Evolutionary conservation across 1,140 invertebrate species (phyloP).

Genomic region (Trichogramma pretiosum): DNA sequence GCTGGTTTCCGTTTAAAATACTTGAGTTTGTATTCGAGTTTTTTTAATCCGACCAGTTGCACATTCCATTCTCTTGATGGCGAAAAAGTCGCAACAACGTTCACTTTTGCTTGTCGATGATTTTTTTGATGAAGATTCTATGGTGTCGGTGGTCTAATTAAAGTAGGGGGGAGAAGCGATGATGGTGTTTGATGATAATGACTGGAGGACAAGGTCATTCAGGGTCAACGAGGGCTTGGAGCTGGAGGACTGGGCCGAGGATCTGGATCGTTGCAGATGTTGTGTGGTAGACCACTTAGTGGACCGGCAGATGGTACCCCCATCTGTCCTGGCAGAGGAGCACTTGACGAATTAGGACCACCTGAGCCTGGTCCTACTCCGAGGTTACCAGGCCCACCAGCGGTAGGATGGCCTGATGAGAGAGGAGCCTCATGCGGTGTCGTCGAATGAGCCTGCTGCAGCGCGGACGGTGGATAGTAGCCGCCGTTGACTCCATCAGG

Average conservation of each 20-base stretch:
- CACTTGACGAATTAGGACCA: no score
- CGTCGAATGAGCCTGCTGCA: constrained; percentile 68
- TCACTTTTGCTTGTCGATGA: no score
- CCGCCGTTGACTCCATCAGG: constrained; percentile 61
- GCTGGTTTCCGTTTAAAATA: no score
- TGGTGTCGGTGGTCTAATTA: background rate
- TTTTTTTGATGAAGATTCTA: no score
- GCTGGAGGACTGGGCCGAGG: constrained; percentile 44
- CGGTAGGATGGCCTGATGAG: constrained; percentile 51
- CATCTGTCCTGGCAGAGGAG: constrained; percentile 29
- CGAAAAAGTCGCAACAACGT: no score
- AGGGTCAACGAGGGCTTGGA: constrained; percentile 45
- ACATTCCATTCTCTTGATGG: no score
- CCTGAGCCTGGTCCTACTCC: constrained; percentile 28
- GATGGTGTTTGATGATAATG: constrained; percentile 13
- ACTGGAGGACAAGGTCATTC: constrained; percentile 19
- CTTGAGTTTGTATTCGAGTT: no score
- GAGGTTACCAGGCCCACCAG: constrained; percentile 39
- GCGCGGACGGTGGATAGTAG: constrained; percentile 60
- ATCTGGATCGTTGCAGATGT: constrained; percentile 44
- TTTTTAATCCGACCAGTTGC: no score
- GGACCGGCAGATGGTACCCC: constrained; percentile 37
- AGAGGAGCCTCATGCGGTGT: constrained; percentile 68
- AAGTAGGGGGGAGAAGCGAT: no score
- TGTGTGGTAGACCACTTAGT: constrained; percentile 43